Evolutionary conservation across 2,888 invertebrate genomes (phyloP), one percentile per base, ranked within the genome.

Genomic region (Eurois occulta): DNA sequence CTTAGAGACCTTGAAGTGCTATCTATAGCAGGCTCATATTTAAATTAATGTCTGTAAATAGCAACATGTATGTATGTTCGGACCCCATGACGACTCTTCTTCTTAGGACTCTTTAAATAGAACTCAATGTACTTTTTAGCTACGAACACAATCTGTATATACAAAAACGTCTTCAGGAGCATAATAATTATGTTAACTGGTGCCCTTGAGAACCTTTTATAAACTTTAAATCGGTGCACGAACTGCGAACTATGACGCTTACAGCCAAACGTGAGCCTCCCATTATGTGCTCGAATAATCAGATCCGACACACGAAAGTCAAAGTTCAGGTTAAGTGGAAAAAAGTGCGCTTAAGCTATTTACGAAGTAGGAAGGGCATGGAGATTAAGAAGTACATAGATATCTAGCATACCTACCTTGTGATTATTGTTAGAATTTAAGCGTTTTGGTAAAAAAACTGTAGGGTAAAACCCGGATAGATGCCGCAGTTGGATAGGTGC

Each of bases 141-240:
- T 48, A 48, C 24, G 8, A 48, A 41, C 41, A 21, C 46, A 52
- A 24, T 52, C 52, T 3, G 24, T 52, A 48, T 2, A 48, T 48
- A 21, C 13, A 38, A 2, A 32, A 11, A 28, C 24, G 48, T 60
- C n/a, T 64, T 65, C 35, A 70, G 66, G 16, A 75, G 1, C 21
- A 60, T n/a, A 67, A 67, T 41, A 65, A 69, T 52, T 48, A 64
- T 13, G 32, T 68, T 58, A 48, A 41, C 28, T 10, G 46, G 11
- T 35, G 43, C 65, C 58, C 81, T 82, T 74, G 72, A 55, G 60
- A 74, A 77, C 48, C 48, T 69, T 75, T 85, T 65, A 74, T 68
- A 78, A 73, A 75, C 66, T 78, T 78, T 67, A 68, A 84, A 83
- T 71, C 76, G 66, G 75, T 70, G 62, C 80, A 85, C 76, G 69